Evolutionary conservation across 2,888 invertebrate genomes (phyloP), one percentile per base, ranked within the genome.

Genomic region (Charanyca ferruginea): DNA sequence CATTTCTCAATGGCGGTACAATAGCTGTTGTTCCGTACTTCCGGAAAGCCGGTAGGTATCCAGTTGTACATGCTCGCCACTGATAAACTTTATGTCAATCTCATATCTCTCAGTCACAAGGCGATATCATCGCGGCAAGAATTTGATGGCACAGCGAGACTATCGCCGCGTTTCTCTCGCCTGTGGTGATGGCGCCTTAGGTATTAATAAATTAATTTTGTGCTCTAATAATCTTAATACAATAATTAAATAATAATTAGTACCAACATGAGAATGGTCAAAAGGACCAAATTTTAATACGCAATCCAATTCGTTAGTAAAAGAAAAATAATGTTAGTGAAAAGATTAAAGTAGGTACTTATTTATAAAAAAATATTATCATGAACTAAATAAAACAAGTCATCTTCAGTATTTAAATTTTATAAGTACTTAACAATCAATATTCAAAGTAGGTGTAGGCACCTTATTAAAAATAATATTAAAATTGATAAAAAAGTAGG

Each of bases 401-500:
- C 11, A 25, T 22, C 32, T 3, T 22, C 3, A 32, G 18, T 59
- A 16, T 45, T 38, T 13, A 20, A 25, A 35, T 45, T 16, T 16
- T 23, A 11, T 20, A 44, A 1, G 16, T 32, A n/a, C n/a, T n/a
- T n/a, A 58, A 47, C n/a, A 38, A 47, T 28, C 44, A 23, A 9
- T n/a, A 42, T 9, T 4, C 16, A 38, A 16, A 38, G 16, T 38
- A 38, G 16, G 38, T 28, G 7, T 38, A 42, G 3, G 7, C 18
- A 42, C 42, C 22, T 18, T 23, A 3, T 49, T n/a, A 51, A 45
- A 25, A 62, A 49, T 49, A 20, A 11, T 3, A 28, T 44, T 44
- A 11, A 20, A 25, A 11, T 9, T 53, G 28, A 54, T 61, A 23
- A 54, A 49, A 38, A 69, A 51, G 13, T 62, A n/a, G 38, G 62